Evolutionary conservation across 2,888 invertebrate species (phyloP).

Genomic region (Drosophila atripex): DNA sequence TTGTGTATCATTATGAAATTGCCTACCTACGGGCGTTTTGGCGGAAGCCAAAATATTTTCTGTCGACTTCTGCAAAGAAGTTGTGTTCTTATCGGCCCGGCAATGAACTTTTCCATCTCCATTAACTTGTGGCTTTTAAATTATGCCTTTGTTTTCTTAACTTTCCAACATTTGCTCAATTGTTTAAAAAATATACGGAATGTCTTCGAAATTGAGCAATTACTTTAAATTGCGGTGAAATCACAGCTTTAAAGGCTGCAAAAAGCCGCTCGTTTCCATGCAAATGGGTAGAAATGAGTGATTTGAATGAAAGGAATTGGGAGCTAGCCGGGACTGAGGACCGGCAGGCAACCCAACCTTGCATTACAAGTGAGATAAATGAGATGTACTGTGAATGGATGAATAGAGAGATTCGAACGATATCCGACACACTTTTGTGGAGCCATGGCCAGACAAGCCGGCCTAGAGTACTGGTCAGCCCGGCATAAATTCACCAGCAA

Average conservation of each 20-base stretch:
- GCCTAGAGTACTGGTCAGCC: constrained; percentile 54
- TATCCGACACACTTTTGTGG: constrained; percentile 7
- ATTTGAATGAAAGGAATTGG: constrained; percentile 42
- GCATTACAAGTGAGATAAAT: constrained; percentile 56
- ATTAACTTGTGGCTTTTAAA: neutral
- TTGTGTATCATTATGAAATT: constrained; percentile 62
- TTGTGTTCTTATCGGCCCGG: neutral
- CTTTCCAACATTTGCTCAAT: neutral
- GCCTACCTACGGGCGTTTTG: constrained; percentile 55
- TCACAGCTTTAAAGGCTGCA: neutral
- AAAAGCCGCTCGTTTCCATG: neutral
- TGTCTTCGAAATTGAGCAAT: neutral
- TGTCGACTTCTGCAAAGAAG: constrained; percentile 2
- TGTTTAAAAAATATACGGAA: neutral
- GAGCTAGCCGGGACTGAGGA: constrained; percentile 17
- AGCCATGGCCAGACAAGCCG: constrained; percentile 8
- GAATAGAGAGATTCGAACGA: constrained; percentile 15
- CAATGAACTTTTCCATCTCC: constrained; percentile 5
- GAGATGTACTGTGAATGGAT: constrained; percentile 32
- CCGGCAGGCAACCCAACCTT: constrained; percentile 6
- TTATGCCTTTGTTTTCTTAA: neutral
- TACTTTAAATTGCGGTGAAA: neutral
- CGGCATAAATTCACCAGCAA: constrained; percentile 66
- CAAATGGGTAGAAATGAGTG: constrained; percentile 48
- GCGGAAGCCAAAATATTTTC: constrained; percentile 17